Evolutionary conservation across 2,797 vertebrate genomes (phyloP).

Genomic region (Clarias fuscus): DNA sequence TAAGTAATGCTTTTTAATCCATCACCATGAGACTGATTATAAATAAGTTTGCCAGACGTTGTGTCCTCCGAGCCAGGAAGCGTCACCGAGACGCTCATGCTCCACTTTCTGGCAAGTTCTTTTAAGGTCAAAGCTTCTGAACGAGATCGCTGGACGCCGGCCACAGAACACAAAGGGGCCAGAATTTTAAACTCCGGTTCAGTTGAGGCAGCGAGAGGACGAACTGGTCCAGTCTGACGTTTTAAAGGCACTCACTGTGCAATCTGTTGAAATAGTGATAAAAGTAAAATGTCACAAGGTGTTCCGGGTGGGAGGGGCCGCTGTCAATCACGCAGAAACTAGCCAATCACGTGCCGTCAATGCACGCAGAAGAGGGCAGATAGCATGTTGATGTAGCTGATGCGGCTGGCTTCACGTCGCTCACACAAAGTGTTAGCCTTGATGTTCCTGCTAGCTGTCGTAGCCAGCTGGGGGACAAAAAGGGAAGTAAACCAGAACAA

Average conservation of each 20-base stretch:
- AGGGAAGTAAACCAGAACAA: no score
- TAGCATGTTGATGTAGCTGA: no score
- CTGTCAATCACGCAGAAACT: neutral
- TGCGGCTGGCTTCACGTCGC: neutral
- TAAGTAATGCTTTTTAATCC: slow-evolving; percentile 47
- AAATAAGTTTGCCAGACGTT: slow-evolving; percentile 49
- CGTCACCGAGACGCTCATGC: slow-evolving; percentile 49
- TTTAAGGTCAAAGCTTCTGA: slow-evolving; percentile 54
- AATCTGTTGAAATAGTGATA: neutral
- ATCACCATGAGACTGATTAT: slow-evolving; percentile 45
- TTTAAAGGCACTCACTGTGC: neutral
- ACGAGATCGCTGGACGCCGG: slow-evolving; percentile 44
- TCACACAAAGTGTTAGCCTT: neutral
- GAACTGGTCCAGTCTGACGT: slow-evolving; percentile 61
- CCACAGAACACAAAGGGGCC: slow-evolving; percentile 35
- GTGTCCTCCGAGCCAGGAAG: slow-evolving; percentile 50
- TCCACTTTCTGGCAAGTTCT: slow-evolving; percentile 46
- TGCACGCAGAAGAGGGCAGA: neutral
- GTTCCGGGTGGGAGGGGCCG: neutral
- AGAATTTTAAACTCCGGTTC: slow-evolving; percentile 44
- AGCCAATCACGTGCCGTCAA: neutral
- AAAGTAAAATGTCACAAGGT: neutral
- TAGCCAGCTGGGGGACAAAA: neutral
- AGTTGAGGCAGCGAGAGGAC: slow-evolving; percentile 56
- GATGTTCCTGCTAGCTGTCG: neutral